phyloP scores from a whole-genome alignment of 2,888 invertebrate genomes.

The Gymnoscelis rufifasciata region DNA sequence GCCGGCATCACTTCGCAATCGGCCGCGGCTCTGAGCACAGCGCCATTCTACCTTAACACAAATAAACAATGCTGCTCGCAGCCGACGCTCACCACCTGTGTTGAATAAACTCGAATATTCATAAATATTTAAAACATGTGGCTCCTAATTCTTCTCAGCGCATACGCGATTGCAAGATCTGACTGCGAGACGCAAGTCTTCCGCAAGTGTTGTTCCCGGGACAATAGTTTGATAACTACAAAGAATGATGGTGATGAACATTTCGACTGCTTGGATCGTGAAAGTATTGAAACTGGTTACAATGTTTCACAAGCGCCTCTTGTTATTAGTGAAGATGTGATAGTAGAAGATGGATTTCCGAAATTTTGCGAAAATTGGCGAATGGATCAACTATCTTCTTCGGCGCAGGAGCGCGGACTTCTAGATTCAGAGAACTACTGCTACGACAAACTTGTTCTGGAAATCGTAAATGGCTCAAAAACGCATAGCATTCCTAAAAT shows the following conservation, averaged over 20 bases:
- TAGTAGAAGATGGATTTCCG: constrained; percentile 51
- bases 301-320: constrained; percentile 46
- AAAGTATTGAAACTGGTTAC: constrained; percentile 37
- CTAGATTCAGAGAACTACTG: constrained; percentile 37
- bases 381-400: constrained; percentile 34
- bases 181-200: constrained; percentile 41
- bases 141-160: constrained; percentile 43
- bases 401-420: constrained; percentile 33
- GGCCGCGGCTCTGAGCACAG: constrained; percentile 47
- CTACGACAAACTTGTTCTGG: constrained; percentile 55
- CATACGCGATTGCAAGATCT: constrained; percentile 36
- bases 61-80: constrained; percentile 58
- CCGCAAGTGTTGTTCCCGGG: constrained; percentile 61
- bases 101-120: constrained; percentile 38
- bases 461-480: constrained; percentile 47
- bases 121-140: constrained; percentile 46
- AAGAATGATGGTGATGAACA: constrained; percentile 33
- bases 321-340: constrained; percentile 42
- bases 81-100: constrained; percentile 60
- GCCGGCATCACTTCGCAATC: constrained; percentile 45
- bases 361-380: constrained; percentile 43
- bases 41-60: constrained; percentile 36
- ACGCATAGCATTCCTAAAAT: constrained; percentile 53
- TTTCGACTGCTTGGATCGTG: constrained; percentile 53
- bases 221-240: constrained; percentile 48